Evolutionary conservation across 1,140 invertebrate species (phyloP).

Genomic region (Euborellia annulipes): DNA sequence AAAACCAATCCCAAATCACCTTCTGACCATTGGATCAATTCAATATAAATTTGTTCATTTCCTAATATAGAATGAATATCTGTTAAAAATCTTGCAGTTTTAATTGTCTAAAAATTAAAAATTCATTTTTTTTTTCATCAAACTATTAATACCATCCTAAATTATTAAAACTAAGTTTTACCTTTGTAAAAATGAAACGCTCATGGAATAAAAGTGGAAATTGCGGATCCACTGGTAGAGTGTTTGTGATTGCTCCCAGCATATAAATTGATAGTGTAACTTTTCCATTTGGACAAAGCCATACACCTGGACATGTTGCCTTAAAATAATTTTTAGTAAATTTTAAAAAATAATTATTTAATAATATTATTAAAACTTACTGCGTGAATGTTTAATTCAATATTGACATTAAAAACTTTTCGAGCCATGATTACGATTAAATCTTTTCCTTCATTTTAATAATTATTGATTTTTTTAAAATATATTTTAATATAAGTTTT

Average conservation of each 20-base stretch:
- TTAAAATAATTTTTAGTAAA: slow-evolving; percentile 21
- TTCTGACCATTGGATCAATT: not conserved
- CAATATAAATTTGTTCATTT: not conserved
- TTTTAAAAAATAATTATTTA: slow-evolving; percentile 4
- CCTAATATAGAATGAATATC: not conserved
- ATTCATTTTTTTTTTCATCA: no score
- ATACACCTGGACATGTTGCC: slow-evolving; percentile 57
- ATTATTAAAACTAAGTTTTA: no score
- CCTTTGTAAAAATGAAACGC: slow-evolving; percentile 45
- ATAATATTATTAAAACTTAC: not conserved
- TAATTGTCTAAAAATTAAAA: no score
- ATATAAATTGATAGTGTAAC: slow-evolving; percentile 41
- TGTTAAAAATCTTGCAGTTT: not conserved
- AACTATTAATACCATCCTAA: slow-evolving; percentile 13
- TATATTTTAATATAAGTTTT: no score
- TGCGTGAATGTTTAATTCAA: no score
- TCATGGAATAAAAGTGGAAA: slow-evolving; percentile 48
- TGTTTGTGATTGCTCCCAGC: slow-evolving; percentile 40
- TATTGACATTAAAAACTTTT: no score
- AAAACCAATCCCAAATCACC: slow-evolving; percentile 23
- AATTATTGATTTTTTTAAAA: no score
- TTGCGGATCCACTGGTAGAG: slow-evolving; percentile 34
- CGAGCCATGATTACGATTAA: not conserved
- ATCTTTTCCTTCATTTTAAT: no score
- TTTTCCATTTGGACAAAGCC: slow-evolving; percentile 52